Evolutionary conservation across 2,113 vertebrate genomes (phyloP), one percentile per base, ranked within the genome.

Genomic region (Sclerurus mexicanus): DNA sequence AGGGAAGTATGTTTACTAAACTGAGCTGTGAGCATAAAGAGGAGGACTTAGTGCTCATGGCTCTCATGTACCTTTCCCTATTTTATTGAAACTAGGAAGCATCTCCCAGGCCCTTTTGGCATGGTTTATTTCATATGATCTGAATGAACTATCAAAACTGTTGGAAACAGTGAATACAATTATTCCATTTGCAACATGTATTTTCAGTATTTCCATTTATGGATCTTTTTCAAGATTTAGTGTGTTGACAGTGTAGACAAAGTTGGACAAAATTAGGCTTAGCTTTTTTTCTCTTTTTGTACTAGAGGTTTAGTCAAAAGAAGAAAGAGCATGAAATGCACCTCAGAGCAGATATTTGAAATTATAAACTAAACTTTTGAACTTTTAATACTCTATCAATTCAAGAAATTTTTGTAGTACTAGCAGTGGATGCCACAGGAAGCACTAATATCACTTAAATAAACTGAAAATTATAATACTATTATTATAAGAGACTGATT

Each of bases 1-100:
- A 91, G 16, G 64, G 62, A 50, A 96, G 56, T 92, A 55, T 97
- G 76, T 96, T 97, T 95, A 92, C 87, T 86, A 94, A 97, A 95
- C 78, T 71, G 81, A 96, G n/a, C 35, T 71, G 25, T 73, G 40
- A 91, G 77, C 55, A 85, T 37, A 42, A 49, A 96, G 58, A 76
- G 63, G 37, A 91, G 6, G 46, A 64, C 14, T 90, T 40, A 28
- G 17, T 31, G 3, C 20, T 79, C 63, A 8, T 24, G 35, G 30
- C 12, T 77, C 2, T 35, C 33, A 35, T 21, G 5, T 2, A 81
- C 2, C 40, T 90, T 82, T 39, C 15, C 55, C 6, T 55, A 33
- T 25, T 87, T 84, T 92, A 7, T 42, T 81, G 37, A 77, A 81
- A 53, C 5, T 14, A 62, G 5, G n/a, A 79, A 46, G 42, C n/a